phyloP scores from a whole-genome alignment of 2,113 vertebrate genomes.

The Perca schrenkii region DNA sequence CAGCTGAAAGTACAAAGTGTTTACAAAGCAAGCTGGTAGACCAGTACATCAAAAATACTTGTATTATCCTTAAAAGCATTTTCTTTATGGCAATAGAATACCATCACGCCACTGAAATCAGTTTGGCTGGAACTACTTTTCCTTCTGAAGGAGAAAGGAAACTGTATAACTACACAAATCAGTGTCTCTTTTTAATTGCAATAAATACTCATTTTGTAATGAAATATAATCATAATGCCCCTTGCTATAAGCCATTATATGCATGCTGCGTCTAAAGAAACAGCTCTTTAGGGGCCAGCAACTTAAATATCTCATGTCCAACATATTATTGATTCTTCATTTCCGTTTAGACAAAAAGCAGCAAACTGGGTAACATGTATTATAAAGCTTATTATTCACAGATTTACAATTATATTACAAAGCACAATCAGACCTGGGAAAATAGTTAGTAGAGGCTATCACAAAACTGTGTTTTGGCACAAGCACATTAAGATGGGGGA shows the following conservation, averaged over 20 bases:
- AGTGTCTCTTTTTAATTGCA: constrained; percentile 9
- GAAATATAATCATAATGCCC: constrained; percentile 4
- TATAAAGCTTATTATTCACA: constrained; percentile 9
- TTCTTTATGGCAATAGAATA: constrained; percentile 1
- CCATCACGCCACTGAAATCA: constrained; percentile 16
- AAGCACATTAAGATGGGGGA: neutral
- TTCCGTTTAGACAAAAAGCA: constrained; percentile 44
- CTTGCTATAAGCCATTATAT: neutral
- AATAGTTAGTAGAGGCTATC: neutral
- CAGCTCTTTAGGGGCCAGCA: neutral
- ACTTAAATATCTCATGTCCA: neutral
- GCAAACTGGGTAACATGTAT: constrained; percentile 21
- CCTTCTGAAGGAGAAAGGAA: constrained; percentile 34
- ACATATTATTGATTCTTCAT: constrained; percentile 51
- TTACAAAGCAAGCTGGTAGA: constrained; percentile 6
- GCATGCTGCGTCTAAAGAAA: neutral
- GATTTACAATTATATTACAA: neutral
- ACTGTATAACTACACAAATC: neutral
- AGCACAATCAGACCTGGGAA: constrained; percentile 9
- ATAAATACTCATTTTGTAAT: constrained; percentile 43
- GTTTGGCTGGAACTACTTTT: neutral
- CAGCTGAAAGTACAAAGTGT: constrained; percentile 5
- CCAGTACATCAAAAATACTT: constrained; percentile 10
- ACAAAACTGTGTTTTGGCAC: neutral
- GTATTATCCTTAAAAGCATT: neutral